Evolutionary conservation across 2,797 vertebrate species (phyloP), one percentile per base, ranked within the genome.

Genomic region (Pangasius macronema): DNA sequence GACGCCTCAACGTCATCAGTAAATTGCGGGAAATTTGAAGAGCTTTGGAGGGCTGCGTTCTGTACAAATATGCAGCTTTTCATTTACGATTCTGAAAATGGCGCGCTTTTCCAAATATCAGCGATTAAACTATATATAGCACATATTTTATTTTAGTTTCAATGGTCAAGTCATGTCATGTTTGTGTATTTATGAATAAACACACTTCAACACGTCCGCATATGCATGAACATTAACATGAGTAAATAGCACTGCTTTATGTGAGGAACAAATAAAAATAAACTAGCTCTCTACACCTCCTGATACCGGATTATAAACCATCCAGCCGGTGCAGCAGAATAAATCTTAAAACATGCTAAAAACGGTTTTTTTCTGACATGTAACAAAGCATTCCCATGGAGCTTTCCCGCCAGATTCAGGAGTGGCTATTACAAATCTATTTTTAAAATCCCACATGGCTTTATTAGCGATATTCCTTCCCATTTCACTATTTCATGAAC

Each of bases 21-120:
- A 76, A 42, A 89, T 86, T 49, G 91, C 90, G 92, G 92, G 92
- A 92, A 86, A 86, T 89, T 92, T 90, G n/a, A 85, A 88, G 84
- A 1, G 22, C 36, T 63, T 36, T 42, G 70, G 39, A 67, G 75
- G 24, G 20, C 36, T 53, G 5, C 42, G 63, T 88, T 90, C 83
- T 87, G 61, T 30, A 84, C 90, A 72, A n/a, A 63, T 49, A 57
- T 30, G 33, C 9, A 1, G 75, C 27, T 46, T 76, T 61, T 14
- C 18, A 20, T 79, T 49, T 22, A 4, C 11, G 3, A 80, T 51
- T 67, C 24, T 30, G 88, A 83, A 91, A 91, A 68, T 80, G 87
- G 89, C 90, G 90, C 89, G 68, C 22, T 55, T 73, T 55, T 3
- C 16, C 10, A 83, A 67, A 67, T 51, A 51, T 10, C 0, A 24